A percentile compares a stretch with the other conserved stretches of the same genome.
Evolutionary conservation across 2,113 vertebrate genomes (phyloP).

Genomic region (Muntiacus muntjak): DNA sequence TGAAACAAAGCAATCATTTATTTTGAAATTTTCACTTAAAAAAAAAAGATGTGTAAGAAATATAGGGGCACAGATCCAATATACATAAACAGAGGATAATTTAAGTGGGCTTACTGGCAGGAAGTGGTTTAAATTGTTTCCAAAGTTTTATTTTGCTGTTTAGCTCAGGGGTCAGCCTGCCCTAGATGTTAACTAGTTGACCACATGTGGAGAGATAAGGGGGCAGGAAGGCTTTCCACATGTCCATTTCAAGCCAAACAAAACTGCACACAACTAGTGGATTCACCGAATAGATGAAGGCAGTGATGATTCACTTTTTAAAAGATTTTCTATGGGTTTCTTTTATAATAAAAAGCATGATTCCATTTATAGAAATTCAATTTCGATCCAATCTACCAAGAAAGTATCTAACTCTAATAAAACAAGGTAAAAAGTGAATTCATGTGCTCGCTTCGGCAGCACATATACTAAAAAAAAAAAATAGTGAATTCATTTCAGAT

Average conservation of each 20-base stretch:
- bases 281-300: background rate
- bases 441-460: background rate
- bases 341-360: conserved; percentile 5
- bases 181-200: conserved; percentile 9
- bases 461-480: background rate
- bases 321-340: background rate
- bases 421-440: conserved; percentile 25
- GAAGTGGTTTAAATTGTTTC: conserved; percentile 26
- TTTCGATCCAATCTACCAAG: background rate
- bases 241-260: background rate
- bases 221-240: background rate
- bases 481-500: conserved; percentile 22
- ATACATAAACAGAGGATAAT: conserved; percentile 10
- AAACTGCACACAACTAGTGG: background rate
- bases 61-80: background rate
- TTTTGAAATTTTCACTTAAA: conserved; percentile 26
- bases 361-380: conserved; percentile 1
- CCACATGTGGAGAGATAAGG: background rate
- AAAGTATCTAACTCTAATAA: conserved; percentile 9
- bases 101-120: background rate
- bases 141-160: background rate
- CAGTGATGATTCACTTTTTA: background rate
- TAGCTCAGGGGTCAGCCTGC: background rate
- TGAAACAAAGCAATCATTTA: background rate
- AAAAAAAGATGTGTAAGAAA: background rate